A percentile compares a stretch with the other conserved stretches of the same genome.
Evolutionary conservation across 1,140 invertebrate genomes (phyloP).

Genomic region (Ips typographus): DNA sequence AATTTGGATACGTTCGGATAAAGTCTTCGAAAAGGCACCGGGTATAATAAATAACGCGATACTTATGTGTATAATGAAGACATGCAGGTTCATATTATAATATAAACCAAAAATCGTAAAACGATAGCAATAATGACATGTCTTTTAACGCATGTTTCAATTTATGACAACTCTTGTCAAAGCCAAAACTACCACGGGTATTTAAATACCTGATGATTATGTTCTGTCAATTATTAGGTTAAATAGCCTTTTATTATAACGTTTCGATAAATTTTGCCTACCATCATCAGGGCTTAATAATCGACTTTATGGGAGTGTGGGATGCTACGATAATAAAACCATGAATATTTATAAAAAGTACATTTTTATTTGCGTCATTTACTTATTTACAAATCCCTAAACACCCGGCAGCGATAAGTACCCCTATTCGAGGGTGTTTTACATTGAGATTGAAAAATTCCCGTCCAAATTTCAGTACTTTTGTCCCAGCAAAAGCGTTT

Average conservation of each 20-base stretch:
- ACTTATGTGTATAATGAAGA: slow-evolving; percentile 18
- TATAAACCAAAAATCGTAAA: not conserved
- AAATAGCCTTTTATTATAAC: too few relatives aligned
- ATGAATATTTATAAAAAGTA: slow-evolving; percentile 6
- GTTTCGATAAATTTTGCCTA: too few relatives aligned
- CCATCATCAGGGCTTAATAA: too few relatives aligned
- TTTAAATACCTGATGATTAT: too few relatives aligned
- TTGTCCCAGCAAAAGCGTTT: slow-evolving; percentile 24
- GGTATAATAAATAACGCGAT: slow-evolving; percentile 14
- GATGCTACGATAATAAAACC: slow-evolving; percentile 17
- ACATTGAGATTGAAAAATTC: slow-evolving; percentile 1
- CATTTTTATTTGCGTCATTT: slow-evolving; percentile 29
- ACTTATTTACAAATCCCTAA: slow-evolving; percentile 30
- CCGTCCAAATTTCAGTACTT: slow-evolving; percentile 24
- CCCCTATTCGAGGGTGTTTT: slow-evolving; percentile 29
- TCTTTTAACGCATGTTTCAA: too few relatives aligned
- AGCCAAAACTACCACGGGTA: too few relatives aligned
- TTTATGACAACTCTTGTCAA: too few relatives aligned
- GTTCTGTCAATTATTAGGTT: too few relatives aligned
- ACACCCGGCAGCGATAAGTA: slow-evolving; percentile 27
- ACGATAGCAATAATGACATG: too few relatives aligned
- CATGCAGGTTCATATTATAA: slow-evolving; percentile 27
- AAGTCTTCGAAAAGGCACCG: slow-evolving; percentile 8
- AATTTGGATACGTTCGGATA: not conserved
- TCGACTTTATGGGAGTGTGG: too few relatives aligned